Percentiles rank a stretch among this genome's conserved stretches.
phyloP scores from a whole-genome alignment of 2,113 vertebrate species.

The Anser brachyrhynchus region DNA sequence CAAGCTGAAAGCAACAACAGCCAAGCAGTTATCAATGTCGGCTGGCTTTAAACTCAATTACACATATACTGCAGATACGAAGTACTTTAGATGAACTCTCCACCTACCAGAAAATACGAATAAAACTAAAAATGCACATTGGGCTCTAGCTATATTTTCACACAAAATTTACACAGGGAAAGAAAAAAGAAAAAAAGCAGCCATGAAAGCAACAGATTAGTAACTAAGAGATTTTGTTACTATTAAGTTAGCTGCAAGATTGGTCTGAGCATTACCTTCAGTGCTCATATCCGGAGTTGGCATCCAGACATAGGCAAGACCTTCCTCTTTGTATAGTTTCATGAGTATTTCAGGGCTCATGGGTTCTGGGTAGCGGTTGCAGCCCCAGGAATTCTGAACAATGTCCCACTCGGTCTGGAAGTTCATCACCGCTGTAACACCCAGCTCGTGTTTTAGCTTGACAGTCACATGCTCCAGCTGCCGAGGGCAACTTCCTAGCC shows the following conservation, averaged over 20 bases:
- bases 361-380: constrained; percentile 83
- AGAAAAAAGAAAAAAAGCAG: rapidly evolving
- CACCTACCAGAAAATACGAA: background rate
- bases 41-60: background rate
- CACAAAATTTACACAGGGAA: background rate
- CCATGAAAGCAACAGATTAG: background rate
- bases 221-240: background rate
- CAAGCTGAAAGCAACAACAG: background rate
- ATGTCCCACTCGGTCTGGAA: constrained; percentile 95
- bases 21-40: background rate
- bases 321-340: constrained; percentile 88
- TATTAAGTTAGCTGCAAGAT: background rate
- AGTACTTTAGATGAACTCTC: background rate
- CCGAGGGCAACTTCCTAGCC: constrained; percentile 96
- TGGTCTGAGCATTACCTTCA: constrained; percentile 79
- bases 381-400: constrained; percentile 90
- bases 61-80: background rate
- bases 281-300: constrained; percentile 98
- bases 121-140: background rate
- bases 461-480: constrained; percentile 91
- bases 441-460: constrained; percentile 92
- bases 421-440: constrained; percentile 94
- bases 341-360: constrained; percentile 90
- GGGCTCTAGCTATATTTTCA: background rate
- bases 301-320: constrained; percentile 92